Base-by-base conservation (phyloP, 2,113 vertebrate species). In the Centrocercus urophasianus region DNA sequence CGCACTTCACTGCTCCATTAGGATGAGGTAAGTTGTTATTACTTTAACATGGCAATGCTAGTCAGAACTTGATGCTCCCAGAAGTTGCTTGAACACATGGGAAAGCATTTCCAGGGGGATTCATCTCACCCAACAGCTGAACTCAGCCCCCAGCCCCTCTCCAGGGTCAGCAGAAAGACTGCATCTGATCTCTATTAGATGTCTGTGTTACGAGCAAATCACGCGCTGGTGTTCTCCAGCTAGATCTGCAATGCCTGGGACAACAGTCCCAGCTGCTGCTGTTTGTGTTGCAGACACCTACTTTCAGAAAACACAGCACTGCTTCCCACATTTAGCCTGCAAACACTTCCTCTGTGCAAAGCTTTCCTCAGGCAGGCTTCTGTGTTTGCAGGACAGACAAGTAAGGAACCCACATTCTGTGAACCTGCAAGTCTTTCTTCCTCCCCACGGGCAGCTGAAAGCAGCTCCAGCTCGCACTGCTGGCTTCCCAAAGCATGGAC, bases 51-150 rank as follows among this genome's bases (percentile, higher is more conserved):
- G 8, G 52, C 47, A 72, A 60, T 25, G 30, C 40, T 59, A 36
- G 34, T 78, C 87, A 93, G 67, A 72, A 77, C 64, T 66, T 65
- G 40, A 30, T 22, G 56, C 57, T 14, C 40, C 7, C 61, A 86
- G 48, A 84, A 89, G 54, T 82, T 61, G 22, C 54, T 64, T 30
- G 71, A 69, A 85, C 59, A 91, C 57, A 87, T 6, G 10, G 66
- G 52, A 89, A 92, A 86, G 63, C 77, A 69, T 66, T 90, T 50
- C 43, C 48, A 85, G 48, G 42, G 57, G 78, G 59, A 50, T 63
- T 80, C 79, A 61, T 69, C 72, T 92, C 71, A 52, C 71, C 56
- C 76, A 59, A n/a, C 88, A 83, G 74, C 74, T 83, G 59, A 91
- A 86, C 79, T 89, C 66, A 88, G 63, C 64, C 22, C 38, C 76